Base-by-base conservation (phyloP, 2,113 vertebrate genomes). In the Amblyornis subalaris region DNA sequence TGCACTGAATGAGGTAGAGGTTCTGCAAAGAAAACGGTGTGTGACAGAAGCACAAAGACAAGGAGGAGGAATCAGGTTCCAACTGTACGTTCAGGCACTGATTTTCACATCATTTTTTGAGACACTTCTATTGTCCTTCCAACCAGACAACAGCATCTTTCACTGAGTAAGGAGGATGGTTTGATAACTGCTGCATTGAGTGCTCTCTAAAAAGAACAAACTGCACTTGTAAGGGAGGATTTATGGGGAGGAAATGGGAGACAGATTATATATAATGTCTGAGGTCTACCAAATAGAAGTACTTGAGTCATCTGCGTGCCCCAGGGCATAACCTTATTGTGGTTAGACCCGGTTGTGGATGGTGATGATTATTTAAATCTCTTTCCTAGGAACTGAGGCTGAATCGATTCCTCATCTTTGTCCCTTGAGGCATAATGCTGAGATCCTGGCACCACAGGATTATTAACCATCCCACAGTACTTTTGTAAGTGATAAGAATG, bases 261-360 rank as follows among this genome's bases (percentile, higher is more conserved):
- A 40, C 35, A 66, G 60, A 42, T 80, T 85, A 92, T 83, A 74
- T 92, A 35, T 83, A 73, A 83, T 31, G 60, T 92, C 88, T 96
- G 85, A 95, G 79, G 82, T 47, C 67, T 95, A 76, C 82, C 47
- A 70, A 85, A 85, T 4, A 84, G 33, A 93, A 86, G 71, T 48
- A 75, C 54, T 88, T 90, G 90, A 94, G 85, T 93, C 77, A 96
- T 78, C 70, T 82, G 8, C n/a, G 77, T 65, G 85, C 93, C 78
- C 74, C 5, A 8, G 87, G 89, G 76, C 65, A 88, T 29, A 69
- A 70, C 60, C 53, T 93, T 85, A 54, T 36, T 93, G 90, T 90
- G 83, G 83, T 91, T 94, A 50, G 62, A 83, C 47, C 82, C 92
- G 42, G 35, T 79, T 93, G 58, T 4, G 62, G 29, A 77, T 84